These are phyloP conservation scores for Isurus oxyrinchus DNA, from an alignment of 2,113 vertebrate genomes.

Conservation along the genomic window DNA sequence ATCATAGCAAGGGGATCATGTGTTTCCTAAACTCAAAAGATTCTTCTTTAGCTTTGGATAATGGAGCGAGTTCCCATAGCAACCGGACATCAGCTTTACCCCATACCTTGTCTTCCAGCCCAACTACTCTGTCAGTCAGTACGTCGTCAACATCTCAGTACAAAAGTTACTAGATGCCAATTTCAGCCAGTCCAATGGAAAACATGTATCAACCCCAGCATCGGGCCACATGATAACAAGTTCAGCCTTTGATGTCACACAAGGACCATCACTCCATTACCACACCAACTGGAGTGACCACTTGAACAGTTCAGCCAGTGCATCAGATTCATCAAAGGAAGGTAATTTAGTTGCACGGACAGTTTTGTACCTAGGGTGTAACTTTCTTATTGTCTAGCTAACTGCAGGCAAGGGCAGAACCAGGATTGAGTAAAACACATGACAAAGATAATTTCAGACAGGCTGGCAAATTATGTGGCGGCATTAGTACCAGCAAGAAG, in stretches of 20 bases:
- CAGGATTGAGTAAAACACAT: background rate
- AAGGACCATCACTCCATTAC: background rate
- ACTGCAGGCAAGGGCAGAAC: background rate
- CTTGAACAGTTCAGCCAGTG: background rate
- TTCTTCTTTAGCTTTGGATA: background rate
- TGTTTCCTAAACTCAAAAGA: background rate
- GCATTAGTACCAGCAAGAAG: background rate
- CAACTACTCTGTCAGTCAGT: no score
- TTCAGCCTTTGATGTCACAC: background rate
- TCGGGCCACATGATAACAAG: background rate
- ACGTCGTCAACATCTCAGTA: background rate
- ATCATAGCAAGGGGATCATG: background rate
- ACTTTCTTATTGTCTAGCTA: background rate
- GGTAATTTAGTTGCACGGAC: background rate
- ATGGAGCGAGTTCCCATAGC: background rate
- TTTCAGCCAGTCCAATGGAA: background rate
- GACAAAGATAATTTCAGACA: background rate
- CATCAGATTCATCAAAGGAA: background rate
- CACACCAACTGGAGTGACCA: background rate
- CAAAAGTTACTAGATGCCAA: background rate
- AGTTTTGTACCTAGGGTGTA: background rate
- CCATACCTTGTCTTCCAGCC: background rate
- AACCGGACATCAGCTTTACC: background rate
- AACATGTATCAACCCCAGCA: background rate
- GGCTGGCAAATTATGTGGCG: background rate